These are phyloP conservation scores for Galleria mellonella DNA, from an alignment of 1,140 invertebrate genomes.

Conservation along the genomic window DNA sequence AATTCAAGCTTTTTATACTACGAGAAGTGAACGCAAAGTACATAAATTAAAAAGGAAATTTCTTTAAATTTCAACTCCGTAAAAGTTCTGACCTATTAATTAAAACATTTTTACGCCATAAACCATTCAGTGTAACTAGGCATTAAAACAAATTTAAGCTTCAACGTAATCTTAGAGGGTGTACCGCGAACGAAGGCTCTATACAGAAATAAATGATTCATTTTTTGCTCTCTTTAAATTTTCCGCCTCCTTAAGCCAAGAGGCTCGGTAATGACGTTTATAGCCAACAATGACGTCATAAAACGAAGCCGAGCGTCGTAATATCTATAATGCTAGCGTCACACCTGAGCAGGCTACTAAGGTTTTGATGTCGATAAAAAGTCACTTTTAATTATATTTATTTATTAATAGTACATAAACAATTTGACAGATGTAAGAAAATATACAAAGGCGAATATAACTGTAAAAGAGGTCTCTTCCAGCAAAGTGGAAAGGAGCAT, in stretches of 20 bases:
- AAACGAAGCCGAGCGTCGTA: constrained; percentile 23
- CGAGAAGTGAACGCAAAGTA: too few relatives aligned
- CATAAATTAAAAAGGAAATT: too few relatives aligned
- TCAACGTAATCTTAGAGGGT: background rate
- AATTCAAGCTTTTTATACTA: too few relatives aligned
- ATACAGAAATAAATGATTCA: constrained; percentile 23
- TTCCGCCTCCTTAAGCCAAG: constrained; percentile 27
- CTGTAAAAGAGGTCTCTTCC: too few relatives aligned
- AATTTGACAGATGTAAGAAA: too few relatives aligned
- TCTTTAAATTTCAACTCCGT: too few relatives aligned
- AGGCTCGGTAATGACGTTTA: constrained; percentile 37
- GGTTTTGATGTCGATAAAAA: background rate
- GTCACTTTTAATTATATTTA: constrained; percentile 10
- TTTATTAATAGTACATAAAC: too few relatives aligned
- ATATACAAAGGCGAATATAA: too few relatives aligned
- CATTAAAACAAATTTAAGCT: constrained; percentile 1
- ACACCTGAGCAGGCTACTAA: constrained; percentile 11
- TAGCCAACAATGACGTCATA: constrained; percentile 35
- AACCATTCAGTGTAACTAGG: constrained; percentile 4
- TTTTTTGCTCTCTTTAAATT: constrained; percentile 33
- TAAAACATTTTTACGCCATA: background rate
- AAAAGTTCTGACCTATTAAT: background rate
- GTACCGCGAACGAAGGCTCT: background rate
- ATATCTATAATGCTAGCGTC: constrained; percentile 20
- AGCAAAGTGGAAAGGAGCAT: too few relatives aligned